Conservation (phyloP, 2,888 invertebrate species). For the Drosophila paucipuncta region DNA sequence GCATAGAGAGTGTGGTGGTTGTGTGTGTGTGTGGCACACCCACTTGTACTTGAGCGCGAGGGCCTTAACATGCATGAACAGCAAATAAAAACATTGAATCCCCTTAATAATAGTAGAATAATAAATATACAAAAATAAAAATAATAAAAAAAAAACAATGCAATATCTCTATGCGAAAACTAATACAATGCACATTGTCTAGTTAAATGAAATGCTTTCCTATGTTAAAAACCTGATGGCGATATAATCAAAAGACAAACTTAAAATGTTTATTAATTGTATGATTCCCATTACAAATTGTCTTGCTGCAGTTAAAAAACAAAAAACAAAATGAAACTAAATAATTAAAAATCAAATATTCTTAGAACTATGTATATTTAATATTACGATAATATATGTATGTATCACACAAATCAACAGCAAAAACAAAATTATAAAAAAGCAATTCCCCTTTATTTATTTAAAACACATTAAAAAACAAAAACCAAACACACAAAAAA, state of each 20-base stretch:
- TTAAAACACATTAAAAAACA: conserved; percentile 61
- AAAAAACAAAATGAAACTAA: conserved; percentile 17
- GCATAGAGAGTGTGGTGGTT: neutral
- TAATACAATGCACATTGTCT: conserved; percentile 51
- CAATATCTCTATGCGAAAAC: conserved; percentile 45
- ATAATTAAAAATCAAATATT: conserved; percentile 37
- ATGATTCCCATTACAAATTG: conserved; percentile 31
- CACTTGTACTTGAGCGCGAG: conserved; percentile 76
- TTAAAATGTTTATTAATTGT: conserved; percentile 55
- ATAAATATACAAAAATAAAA: conserved; percentile 32
- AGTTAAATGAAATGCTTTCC: conserved; percentile 78
- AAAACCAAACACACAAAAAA: conserved; percentile 30
- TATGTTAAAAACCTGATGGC: conserved; percentile 74
- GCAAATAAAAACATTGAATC: conserved; percentile 41
- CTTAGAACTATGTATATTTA: conserved; percentile 73
- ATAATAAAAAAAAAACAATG: conserved; percentile 22
- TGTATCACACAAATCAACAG: conserved; percentile 48
- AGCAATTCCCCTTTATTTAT: conserved; percentile 77
- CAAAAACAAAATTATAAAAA: conserved; percentile 49
- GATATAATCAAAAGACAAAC: conserved; percentile 75
- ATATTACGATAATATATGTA: conserved; percentile 56
- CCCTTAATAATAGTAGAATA: conserved; percentile 65
- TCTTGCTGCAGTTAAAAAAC: conserved; percentile 51
- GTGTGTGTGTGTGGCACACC: conserved; percentile 30
- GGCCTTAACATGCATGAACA: conserved; percentile 77